Evolutionary conservation across 2,113 vertebrate genomes (phyloP).

Genomic region (Syrrhaptes paradoxus): DNA sequence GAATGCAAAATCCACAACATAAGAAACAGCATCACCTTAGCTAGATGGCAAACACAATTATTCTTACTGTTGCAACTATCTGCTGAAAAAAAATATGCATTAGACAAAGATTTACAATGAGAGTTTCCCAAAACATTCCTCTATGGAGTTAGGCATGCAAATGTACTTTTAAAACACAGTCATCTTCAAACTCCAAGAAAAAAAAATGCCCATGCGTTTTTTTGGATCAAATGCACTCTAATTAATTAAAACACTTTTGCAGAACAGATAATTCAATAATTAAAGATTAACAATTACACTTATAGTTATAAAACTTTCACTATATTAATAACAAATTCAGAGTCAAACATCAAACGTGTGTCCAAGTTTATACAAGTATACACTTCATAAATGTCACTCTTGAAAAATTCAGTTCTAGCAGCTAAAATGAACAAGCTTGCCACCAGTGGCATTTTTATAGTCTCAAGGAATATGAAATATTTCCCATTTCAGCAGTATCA

Average conservation of each 20-base stretch:
- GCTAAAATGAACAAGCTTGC: neutral
- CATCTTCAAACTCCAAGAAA: neutral
- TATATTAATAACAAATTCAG: neutral
- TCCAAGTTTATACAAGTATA: neutral
- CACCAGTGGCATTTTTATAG: neutral
- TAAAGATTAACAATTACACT: neutral
- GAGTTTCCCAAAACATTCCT: neutral
- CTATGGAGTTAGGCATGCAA: neutral
- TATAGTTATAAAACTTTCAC: neutral
- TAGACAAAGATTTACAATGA: neutral
- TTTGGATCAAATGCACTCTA: neutral
- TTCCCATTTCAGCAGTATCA: neutral
- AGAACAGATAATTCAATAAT: neutral
- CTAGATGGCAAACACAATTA: neutral
- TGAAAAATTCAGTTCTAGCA: neutral
- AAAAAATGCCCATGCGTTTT: neutral
- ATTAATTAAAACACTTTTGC: neutral
- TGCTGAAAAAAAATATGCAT: neutral
- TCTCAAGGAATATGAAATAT: neutral
- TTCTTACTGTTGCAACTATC: neutral
- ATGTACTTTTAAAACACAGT: neutral
- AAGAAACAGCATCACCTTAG: neutral
- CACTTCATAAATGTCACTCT: neutral
- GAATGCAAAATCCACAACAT: neutral
- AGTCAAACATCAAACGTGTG: neutral